These are phyloP conservation scores for Thermophis baileyi DNA, from an alignment of 2,113 vertebrate genomes.

Conservation along the genomic window DNA sequence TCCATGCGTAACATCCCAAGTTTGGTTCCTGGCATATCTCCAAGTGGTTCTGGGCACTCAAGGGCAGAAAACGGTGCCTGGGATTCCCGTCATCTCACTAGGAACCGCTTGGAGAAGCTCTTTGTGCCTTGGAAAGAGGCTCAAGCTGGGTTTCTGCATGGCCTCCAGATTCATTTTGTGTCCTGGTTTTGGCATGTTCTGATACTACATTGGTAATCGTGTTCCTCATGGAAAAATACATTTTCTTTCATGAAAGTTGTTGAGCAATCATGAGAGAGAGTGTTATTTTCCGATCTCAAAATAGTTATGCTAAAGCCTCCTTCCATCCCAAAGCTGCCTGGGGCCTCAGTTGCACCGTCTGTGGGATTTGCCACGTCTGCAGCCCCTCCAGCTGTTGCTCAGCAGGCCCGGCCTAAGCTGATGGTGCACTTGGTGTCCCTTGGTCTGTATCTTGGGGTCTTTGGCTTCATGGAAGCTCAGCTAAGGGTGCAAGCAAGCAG, in stretches of 20 bases:
- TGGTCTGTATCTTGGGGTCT: background rate
- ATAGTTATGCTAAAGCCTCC: background rate
- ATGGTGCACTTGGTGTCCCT: background rate
- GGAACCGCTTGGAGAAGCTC: background rate
- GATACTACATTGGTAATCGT: no score
- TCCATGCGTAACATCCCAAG: no score
- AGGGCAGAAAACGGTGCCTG: background rate
- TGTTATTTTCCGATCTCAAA: background rate
- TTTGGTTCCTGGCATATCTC: background rate
- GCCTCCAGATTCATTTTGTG: no score
- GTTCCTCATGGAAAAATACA: background rate
- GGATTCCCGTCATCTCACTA: background rate
- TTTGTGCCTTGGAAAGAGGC: background rate
- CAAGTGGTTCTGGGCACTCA: background rate
- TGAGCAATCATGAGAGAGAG: background rate
- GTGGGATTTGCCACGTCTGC: background rate
- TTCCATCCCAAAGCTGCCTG: background rate
- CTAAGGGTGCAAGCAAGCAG: background rate
- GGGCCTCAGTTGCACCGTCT: background rate
- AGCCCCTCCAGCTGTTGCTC: background rate
- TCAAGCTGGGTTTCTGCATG: no score
- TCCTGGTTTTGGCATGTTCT: background rate
- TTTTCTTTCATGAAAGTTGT: background rate
- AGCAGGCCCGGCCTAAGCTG: background rate
- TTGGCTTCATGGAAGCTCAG: no score